Percentiles rank a stretch among this genome's conserved stretches.
These are phyloP conservation scores for Heliconius ismenius DNA, from an alignment of 2,888 invertebrate species.

Conservation along the genomic window DNA sequence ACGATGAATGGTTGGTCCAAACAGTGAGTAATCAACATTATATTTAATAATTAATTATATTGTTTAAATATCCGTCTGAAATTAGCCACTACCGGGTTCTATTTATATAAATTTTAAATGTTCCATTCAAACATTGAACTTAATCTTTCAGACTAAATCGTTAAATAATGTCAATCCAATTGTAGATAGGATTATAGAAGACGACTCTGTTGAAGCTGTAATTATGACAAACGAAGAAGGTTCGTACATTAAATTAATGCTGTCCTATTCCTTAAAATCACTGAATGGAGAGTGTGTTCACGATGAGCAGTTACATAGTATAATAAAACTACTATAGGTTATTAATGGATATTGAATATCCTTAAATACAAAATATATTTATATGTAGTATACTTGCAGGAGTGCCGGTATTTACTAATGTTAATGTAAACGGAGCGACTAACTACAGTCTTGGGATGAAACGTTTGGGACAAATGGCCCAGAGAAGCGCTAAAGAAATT, in stretches of 20 bases:
- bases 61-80: neutral
- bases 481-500: constrained; percentile 61
- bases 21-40: constrained; percentile 55
- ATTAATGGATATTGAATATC: neutral
- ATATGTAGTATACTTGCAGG: constrained; percentile 52
- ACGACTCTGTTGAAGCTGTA: constrained; percentile 71
- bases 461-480: constrained; percentile 56
- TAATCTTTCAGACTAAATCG: constrained; percentile 55
- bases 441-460: constrained; percentile 57
- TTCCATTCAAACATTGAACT: neutral
- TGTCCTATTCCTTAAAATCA: neutral
- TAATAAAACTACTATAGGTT: neutral
- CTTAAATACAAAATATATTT: neutral
- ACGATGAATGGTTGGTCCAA: constrained; percentile 64
- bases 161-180: constrained; percentile 68
- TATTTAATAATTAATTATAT: neutral
- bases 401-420: constrained; percentile 66
- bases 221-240: constrained; percentile 74
- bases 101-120: too few species aligned
- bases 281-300: neutral
- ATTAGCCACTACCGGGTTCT: neutral
- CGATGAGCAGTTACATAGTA: neutral
- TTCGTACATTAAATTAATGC: constrained; percentile 40
- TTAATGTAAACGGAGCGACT: constrained; percentile 58
- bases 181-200: constrained; percentile 71